These are phyloP conservation scores for Porites australiensis DNA, from an alignment of 64 coral and sea anemone genomes.

Conservation along the genomic window DNA sequence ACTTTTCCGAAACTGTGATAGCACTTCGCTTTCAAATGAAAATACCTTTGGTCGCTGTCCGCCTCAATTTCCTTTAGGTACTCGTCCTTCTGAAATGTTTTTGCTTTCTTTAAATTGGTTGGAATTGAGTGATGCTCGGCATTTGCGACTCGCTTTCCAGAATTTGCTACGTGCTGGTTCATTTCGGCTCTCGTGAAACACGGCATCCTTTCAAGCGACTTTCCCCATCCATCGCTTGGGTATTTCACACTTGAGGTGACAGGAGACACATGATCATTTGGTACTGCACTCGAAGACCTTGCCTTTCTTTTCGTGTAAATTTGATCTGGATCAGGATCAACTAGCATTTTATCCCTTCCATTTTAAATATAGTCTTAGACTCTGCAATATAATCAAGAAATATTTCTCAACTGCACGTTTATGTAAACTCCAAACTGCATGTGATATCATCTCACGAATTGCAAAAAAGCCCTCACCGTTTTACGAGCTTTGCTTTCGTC, in stretches of 20 bases:
- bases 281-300: background rate
- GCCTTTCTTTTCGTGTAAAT: constrained; percentile 5
- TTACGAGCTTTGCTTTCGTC: constrained; percentile 22
- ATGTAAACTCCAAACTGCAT: no score
- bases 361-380: no score
- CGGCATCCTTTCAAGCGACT: constrained; percentile 8
- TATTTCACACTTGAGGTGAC: background rate
- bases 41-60: constrained; percentile 33
- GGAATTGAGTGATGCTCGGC: constrained; percentile 12
- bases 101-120: constrained; percentile 12
- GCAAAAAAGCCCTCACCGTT: no score
- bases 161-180: constrained; percentile 48
- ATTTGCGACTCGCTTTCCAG: constrained; percentile 26
- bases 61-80: constrained; percentile 33
- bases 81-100: constrained; percentile 46
- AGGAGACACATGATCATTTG: background rate
- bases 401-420: no score
- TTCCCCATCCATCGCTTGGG: constrained; percentile 13
- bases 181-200: constrained; percentile 30
- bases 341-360: no score
- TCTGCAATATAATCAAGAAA: no score
- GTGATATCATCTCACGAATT: no score
- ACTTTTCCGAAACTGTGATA: constrained; percentile 64
- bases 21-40: constrained; percentile 41
- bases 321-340: background rate